phyloP scores from a whole-genome alignment of 2,113 vertebrate genomes.

The Salminus brasiliensis region DNA sequence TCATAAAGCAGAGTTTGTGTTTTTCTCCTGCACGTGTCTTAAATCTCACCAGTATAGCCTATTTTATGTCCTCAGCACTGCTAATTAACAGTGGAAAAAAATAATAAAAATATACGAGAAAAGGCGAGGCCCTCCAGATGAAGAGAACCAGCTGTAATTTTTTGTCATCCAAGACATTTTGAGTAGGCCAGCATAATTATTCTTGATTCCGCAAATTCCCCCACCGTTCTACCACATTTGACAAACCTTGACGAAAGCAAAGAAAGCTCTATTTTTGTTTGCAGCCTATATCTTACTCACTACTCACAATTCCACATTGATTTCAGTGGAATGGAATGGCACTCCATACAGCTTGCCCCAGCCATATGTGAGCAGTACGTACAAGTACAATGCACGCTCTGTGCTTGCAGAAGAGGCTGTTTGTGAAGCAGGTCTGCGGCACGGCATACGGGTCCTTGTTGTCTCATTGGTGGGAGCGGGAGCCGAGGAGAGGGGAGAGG shows the following conservation, averaged over 20 bases:
- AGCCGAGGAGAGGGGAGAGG: neutral
- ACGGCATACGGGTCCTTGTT: neutral
- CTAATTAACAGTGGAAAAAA: constrained; percentile 42
- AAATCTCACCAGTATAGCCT: constrained; percentile 35
- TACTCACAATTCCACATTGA: neutral
- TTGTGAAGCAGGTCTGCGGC: neutral
- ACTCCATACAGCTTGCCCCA: neutral
- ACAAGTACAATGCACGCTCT: neutral
- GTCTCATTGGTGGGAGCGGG: neutral
- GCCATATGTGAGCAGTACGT: neutral
- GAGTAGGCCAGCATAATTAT: neutral
- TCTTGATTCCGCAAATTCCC: neutral
- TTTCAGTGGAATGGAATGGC: neutral
- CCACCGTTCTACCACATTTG: too few species aligned
- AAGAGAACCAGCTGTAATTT: constrained; percentile 8
- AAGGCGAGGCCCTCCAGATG: neutral
- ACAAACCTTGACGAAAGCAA: too few species aligned
- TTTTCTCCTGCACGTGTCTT: constrained; percentile 30
- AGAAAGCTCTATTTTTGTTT: neutral
- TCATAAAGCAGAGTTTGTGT: constrained; percentile 44
- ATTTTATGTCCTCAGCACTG: constrained; percentile 19
- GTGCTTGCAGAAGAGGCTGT: constrained; percentile 1
- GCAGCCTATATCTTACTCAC: neutral
- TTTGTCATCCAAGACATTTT: neutral
- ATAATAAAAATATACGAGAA: neutral